Evolutionary conservation across 1,140 invertebrate species (phyloP), one percentile per base, ranked within the genome.

Genomic region (Drosophila yakuba): DNA sequence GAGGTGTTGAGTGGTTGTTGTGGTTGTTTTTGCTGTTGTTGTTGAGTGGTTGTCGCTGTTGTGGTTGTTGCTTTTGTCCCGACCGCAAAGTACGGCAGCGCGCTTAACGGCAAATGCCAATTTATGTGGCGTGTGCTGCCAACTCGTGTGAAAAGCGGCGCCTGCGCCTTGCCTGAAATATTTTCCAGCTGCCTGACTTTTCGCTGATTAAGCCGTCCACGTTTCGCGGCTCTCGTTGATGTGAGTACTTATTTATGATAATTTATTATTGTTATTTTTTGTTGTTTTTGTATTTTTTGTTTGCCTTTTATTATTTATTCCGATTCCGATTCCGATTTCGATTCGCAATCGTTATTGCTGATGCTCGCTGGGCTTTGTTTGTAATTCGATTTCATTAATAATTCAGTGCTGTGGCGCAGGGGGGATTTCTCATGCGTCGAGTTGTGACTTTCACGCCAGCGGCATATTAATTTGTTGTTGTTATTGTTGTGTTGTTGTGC

Each of bases 141-240:
- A 89, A 88, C 83, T 89, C 67, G 83, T 74, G 71, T 80, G 71
- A 79, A 83, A 83, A 79, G 82, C 80, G 84, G 82, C 82, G 82
- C 82, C 84, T 86, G 82, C 82, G 82, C 82, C 56, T 64, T 51
- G 60, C 23, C 36, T 63, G 52, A 32, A 44, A 36, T 51, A 69
- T 57, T 71, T 71, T 71, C 52, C 67, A 55, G 39, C 50, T 25
- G 66, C 52, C 66, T 69, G 71, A 69, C 64, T 71, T 74, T 75
- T 39, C 51, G 60, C 69, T 78, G 55, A 77, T 78, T 74, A 74
- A 85, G 74, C 74, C 69, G 72, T 81, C 51, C 50, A 48, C 56
- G 63, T 48, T 41, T 20, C 51, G 48, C 52, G 39, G 20, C 60
- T 55, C 41, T 60, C 39, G 36, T 61, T 60, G 38, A 39, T 68